Percentiles rank a stretch among this genome's conserved stretches.
These are phyloP conservation scores for Panulirus ornatus DNA, from an alignment of 1,140 invertebrate species.

Conservation along the genomic window DNA sequence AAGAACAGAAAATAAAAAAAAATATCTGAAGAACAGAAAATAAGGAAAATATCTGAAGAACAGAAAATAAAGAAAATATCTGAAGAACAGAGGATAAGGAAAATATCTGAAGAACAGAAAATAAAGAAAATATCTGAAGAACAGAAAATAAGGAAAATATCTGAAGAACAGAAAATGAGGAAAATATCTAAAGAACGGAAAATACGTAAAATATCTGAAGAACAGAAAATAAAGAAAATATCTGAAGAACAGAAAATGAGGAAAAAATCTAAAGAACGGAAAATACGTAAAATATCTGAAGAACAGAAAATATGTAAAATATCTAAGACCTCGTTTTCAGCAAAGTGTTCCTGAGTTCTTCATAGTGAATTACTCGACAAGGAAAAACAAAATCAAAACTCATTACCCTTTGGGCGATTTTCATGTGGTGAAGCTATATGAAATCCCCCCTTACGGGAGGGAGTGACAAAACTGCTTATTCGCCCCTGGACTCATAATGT, in stretches of 20 bases:
- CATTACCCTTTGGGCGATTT: neutral
- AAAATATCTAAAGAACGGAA: neutral
- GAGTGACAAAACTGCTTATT: neutral
- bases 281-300: neutral
- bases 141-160: no score
- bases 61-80: neutral
- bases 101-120: neutral
- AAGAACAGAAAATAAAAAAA: neutral
- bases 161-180: neutral
- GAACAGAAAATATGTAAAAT: constrained; percentile 19
- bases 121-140: neutral
- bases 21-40: neutral
- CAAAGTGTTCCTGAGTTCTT: no score
- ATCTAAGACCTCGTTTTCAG: neutral
- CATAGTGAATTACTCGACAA: neutral
- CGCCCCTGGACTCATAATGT: constrained; percentile 19
- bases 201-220: neutral
- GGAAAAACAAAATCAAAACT: neutral
- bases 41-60: neutral
- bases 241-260: neutral
- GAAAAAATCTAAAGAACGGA: neutral
- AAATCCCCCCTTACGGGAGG: neutral
- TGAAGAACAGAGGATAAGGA: neutral
- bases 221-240: neutral
- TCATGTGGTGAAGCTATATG: neutral